Base-by-base conservation (phyloP, 2,888 invertebrate species). In the Lutraria lutraria region DNA sequence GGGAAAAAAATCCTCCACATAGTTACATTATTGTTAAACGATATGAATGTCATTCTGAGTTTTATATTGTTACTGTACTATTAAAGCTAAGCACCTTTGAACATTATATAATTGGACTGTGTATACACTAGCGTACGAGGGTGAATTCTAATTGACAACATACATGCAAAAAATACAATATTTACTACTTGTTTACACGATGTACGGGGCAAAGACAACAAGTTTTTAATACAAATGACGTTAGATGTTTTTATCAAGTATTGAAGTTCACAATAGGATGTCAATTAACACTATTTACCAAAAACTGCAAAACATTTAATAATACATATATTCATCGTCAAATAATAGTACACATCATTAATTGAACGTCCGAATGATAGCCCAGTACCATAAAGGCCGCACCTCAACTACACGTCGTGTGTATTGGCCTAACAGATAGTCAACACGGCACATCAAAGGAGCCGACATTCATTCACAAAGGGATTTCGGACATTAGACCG, bases 391-490 rank as follows among this genome's bases (percentile, higher is more conserved):
- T 56, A 31, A 29, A 56, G 76, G 25, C 63, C 63, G 63, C 63
- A 76, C 19, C n/a, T 25, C 21, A 16, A 54, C 54, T 56, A 83
- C 43, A 63, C 83, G 19, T 43, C 31, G 31, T 83, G 60, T 60
- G 63, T 83, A 63, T 29, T 83, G 34, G 1, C n/a, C 34, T 4
- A 25, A 60, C 83, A 8, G 25, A 53, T 63, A 68, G 63, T 52
- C 68, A 72, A 52, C 63, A 68, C 68, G 68, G 12, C 12, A 83
- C 25, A 83, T 83, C 83, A 83, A 56, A 83, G 83, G 83, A 60
- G 43, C 83, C 83, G 83, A 83, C 63, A 83, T 34, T 60, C 31
- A 31, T 43, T 34, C 43, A 81, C 81, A 86, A 87, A 76, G 84
- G 84, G 63, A 53, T 56, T 87, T 54, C 76, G 56, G 87, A 72